Evolutionary conservation across 2,888 invertebrate species (phyloP).

Genomic region (Conchocele bisecta): DNA sequence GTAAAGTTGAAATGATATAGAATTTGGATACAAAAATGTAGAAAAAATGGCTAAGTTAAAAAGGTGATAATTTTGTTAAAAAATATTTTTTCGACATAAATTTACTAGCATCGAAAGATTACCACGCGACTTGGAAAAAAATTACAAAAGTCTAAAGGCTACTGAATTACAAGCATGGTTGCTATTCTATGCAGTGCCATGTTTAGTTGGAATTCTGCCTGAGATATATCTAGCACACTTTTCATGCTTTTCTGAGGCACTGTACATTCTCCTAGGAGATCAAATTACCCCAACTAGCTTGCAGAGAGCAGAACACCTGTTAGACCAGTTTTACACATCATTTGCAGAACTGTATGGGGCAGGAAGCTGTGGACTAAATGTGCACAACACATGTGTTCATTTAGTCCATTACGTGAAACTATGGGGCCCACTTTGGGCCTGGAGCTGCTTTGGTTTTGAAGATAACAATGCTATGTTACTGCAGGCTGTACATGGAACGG

Average conservation of each 20-base stretch:
- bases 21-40: too few relatives aligned
- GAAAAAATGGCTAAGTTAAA: too few relatives aligned
- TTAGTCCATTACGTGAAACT: conserved; percentile 22
- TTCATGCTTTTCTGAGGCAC: conserved; percentile 20
- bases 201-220: conserved; percentile 14
- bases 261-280: conserved; percentile 38
- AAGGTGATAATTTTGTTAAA: too few relatives aligned
- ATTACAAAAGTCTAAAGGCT: conserved; percentile 34
- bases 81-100: too few relatives aligned
- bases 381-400: conserved; percentile 42
- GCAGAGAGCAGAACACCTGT: conserved; percentile 24
- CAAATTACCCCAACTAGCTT: conserved; percentile 15
- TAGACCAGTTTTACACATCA: conserved; percentile 24
- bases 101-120: conserved; percentile 32
- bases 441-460: conserved; percentile 42
- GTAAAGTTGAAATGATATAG: too few relatives aligned
- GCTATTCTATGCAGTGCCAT: conserved; percentile 29
- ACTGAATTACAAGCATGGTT: conserved; percentile 38
- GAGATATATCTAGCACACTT: conserved; percentile 22
- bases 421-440: conserved; percentile 35
- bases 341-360: conserved; percentile 28
- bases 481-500: conserved; percentile 45
- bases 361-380: conserved; percentile 40
- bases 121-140: conserved; percentile 28
- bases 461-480: conserved; percentile 20